phyloP scores from a whole-genome alignment of 2,797 vertebrate genomes.

The Alectoris magna region DNA sequence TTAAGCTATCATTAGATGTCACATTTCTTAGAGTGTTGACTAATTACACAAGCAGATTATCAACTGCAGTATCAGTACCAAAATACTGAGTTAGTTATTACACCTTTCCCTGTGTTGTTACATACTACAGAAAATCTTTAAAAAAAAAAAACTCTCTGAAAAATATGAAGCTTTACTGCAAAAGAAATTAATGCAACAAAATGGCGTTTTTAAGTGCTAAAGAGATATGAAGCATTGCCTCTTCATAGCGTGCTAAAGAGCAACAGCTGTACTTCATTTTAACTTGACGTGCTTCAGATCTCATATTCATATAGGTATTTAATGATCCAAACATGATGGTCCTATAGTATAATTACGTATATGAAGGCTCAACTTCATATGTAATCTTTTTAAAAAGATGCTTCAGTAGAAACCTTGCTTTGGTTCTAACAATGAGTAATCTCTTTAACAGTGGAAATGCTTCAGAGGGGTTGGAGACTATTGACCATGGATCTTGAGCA shows the following conservation, averaged over 20 bases:
- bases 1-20: background rate
- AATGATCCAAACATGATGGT: constrained; percentile 84
- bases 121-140: constrained; percentile 47
- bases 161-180: constrained; percentile 66
- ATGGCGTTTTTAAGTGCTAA: constrained; percentile 61
- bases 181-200: constrained; percentile 74
- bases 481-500: constrained; percentile 39
- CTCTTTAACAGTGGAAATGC: constrained; percentile 65
- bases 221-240: constrained; percentile 68
- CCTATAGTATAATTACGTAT: constrained; percentile 82
- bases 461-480: constrained; percentile 47
- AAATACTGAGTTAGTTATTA: constrained; percentile 43
- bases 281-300: constrained; percentile 76
- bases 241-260: constrained; percentile 72
- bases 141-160: constrained; percentile 11
- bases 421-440: constrained; percentile 70
- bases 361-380: constrained; percentile 76
- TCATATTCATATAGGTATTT: constrained; percentile 78
- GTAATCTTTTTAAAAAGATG: constrained; percentile 73
- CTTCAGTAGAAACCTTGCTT: constrained; percentile 69
- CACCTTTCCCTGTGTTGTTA: constrained; percentile 41
- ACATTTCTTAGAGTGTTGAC: constrained; percentile 13
- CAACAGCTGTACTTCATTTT: constrained; percentile 78
- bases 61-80: constrained; percentile 37
- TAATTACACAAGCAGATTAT: constrained; percentile 46